These are phyloP conservation scores for Acronicta alni DNA, from an alignment of 2,888 invertebrate species.

Conservation along the genomic window DNA sequence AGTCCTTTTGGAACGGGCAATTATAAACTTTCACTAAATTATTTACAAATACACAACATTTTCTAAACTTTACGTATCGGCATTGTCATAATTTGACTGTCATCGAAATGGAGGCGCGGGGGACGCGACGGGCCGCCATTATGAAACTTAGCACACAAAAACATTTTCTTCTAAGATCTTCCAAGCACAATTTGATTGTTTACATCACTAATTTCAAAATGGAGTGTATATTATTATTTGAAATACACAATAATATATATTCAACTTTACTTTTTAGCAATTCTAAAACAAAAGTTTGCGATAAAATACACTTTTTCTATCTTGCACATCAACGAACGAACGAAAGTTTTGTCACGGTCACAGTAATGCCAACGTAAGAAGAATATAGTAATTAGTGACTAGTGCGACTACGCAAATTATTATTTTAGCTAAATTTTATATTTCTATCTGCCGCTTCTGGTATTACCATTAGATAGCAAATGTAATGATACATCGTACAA, in stretches of 20 bases:
- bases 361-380: conserved; percentile 70
- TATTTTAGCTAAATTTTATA: background rate
- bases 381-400: conserved; percentile 32
- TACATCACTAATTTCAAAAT: conserved; percentile 30
- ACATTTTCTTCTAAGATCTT: conserved; percentile 75
- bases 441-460: background rate
- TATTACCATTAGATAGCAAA: background rate
- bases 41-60: conserved; percentile 82
- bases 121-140: conserved; percentile 92
- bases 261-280: conserved; percentile 53
- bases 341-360: conserved; percentile 80
- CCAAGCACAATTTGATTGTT: conserved; percentile 46
- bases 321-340: conserved; percentile 73
- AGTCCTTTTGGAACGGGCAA: conserved; percentile 67
- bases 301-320: conserved; percentile 70
- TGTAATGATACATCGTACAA: background rate
- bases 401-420: conserved; percentile 33
- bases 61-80: conserved; percentile 83
- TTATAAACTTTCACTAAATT: conserved; percentile 68
- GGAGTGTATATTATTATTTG: conserved; percentile 23
- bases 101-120: conserved; percentile 91
- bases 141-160: conserved; percentile 88
- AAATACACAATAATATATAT: conserved; percentile 40
- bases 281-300: conserved; percentile 49
- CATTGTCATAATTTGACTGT: conserved; percentile 90